Percentiles rank a stretch among this genome's conserved stretches.
phyloP scores from a whole-genome alignment of 2,888 invertebrate species.

The Spilosoma lubricipeda region DNA sequence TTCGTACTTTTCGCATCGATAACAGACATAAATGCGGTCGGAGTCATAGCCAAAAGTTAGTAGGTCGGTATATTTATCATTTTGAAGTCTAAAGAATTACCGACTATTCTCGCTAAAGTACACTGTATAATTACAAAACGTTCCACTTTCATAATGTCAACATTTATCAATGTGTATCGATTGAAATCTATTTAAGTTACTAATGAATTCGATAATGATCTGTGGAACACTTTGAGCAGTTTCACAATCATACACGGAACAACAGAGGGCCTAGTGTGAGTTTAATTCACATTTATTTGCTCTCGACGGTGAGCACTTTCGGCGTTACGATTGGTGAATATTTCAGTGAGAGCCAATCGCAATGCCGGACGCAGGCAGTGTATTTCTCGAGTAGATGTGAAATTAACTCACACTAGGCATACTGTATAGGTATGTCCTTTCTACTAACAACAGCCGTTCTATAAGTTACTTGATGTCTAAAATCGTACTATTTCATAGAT shows the following conservation, averaged over 20 bases:
- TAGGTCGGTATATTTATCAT: too few species aligned
- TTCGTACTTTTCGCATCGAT: too few species aligned
- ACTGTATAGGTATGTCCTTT: not conserved
- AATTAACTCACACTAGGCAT: not conserved
- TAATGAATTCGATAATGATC: constrained; percentile 74
- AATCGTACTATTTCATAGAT: too few species aligned
- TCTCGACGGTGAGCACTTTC: not conserved
- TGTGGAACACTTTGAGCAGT: constrained; percentile 7
- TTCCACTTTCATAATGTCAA: constrained; percentile 29
- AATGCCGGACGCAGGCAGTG: too few species aligned
- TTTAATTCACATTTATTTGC: not conserved
- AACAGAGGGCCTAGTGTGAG: not conserved
- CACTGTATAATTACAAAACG: constrained; percentile 18
- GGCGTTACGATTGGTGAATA: not conserved
- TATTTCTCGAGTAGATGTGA: not conserved
- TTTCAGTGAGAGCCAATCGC: too few species aligned
- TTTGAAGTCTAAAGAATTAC: not conserved
- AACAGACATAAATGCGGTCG: too few species aligned
- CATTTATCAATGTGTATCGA: constrained; percentile 55
- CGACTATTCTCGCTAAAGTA: not conserved
- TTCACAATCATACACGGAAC: constrained; percentile 21
- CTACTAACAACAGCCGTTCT: not conserved
- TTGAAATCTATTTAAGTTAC: constrained; percentile 59
- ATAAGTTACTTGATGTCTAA: too few species aligned
- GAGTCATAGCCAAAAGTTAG: too few species aligned